Base-by-base conservation (phyloP, 2,797 vertebrate species). In the Malacoraja senta region DNA sequence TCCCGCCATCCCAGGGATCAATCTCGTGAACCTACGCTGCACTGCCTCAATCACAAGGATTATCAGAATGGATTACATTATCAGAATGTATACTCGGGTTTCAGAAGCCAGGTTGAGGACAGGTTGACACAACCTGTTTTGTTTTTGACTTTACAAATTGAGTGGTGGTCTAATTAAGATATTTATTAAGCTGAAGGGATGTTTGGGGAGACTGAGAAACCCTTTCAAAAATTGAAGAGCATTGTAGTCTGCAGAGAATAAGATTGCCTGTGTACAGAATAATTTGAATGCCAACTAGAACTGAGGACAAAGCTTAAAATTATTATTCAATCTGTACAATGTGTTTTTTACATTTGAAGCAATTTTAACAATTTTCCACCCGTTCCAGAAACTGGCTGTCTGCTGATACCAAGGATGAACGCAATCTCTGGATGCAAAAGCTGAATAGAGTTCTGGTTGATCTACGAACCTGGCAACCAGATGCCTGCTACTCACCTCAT, bases 361-460 rank as follows among this genome's bases (percentile, higher is more conserved):
- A 44, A 91, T 8, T 0, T 0, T 93, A 4, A 63, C 93, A 61
- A 93, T 86, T 93, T 76, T 93, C 94, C n/a, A 58, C 88, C 58
- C 91, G 35, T n/a, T 94, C 38, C 95, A 99, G 99, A 95, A 98
- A 99, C 96, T 99, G 98, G 99, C 96, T 99, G 86, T 98, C 98
- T 38, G 98, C 99, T 0, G 99, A 99, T 95, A 99, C 98, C 1
- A 99, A 99, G 94, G 99, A 99, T 0, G 99, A 99, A 78, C 96
- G 99, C 94, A 99, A 98, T 81, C 96, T 99, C 94, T 99, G 99
- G 98, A 98, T 99, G 98, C 97, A 96, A 94, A 98, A 98, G 79
- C 96, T 99, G 94, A 99, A 99, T 95, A 98, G 99, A 95, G 97
- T 98, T 81, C 95, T 99, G 35, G 93, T 98, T 95, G 99, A 99